Conservation (phyloP, 2,888 invertebrate species). For the Zonitis immaculata region DNA sequence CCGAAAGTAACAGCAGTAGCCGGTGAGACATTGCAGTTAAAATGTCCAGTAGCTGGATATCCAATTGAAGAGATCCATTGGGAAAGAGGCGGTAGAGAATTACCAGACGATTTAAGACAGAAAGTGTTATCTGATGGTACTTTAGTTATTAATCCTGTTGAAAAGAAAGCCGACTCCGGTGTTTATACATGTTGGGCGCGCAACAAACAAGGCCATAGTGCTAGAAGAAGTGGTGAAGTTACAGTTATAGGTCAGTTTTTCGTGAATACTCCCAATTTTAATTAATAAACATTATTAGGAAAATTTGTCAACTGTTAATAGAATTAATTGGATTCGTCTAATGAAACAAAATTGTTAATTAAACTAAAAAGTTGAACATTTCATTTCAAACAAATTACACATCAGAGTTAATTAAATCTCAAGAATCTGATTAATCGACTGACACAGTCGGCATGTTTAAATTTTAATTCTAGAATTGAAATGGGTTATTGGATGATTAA, state of each 20-base stretch:
- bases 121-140: constrained; percentile 71
- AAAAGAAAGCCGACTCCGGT: constrained; percentile 69
- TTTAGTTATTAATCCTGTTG: constrained; percentile 68
- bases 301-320: not conserved
- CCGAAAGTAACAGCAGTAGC: constrained; percentile 79
- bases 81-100: constrained; percentile 68
- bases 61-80: constrained; percentile 77
- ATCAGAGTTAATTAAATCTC: not conserved
- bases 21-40: constrained; percentile 66
- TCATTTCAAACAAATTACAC: not conserved
- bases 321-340: not conserved
- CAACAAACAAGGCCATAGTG: constrained; percentile 72
- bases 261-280: not conserved
- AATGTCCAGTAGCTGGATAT: constrained; percentile 79
- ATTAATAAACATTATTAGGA: not conserved
- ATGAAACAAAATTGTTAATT: not conserved
- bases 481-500: not conserved
- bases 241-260: constrained; percentile 67
- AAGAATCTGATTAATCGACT: not conserved
- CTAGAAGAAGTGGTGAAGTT: constrained; percentile 68
- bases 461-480: not conserved
- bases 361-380: not conserved
- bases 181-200: constrained; percentile 77
- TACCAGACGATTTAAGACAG: constrained; percentile 76
- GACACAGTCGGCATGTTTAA: not conserved